Percentiles rank a stretch among this genome's conserved stretches.
Conservation (phyloP, 2,797 vertebrate species). For the Selene dorsalis region DNA sequence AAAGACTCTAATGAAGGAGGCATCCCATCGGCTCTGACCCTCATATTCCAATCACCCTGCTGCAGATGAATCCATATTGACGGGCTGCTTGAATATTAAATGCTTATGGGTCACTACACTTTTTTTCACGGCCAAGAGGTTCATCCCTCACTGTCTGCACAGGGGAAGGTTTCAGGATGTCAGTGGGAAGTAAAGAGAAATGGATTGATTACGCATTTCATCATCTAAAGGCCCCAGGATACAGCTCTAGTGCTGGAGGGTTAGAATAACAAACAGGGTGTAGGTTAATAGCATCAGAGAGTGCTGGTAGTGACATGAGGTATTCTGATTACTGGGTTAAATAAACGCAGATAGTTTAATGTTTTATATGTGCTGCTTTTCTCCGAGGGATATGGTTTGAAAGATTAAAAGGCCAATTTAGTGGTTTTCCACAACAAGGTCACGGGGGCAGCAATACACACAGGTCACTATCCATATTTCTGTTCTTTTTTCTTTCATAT, state of each 20-base stretch:
- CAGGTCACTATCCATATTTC: background rate
- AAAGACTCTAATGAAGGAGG: constrained; percentile 29
- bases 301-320: background rate
- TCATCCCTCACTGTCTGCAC: constrained; percentile 29
- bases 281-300: background rate
- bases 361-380: background rate
- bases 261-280: constrained; percentile 17
- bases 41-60: constrained; percentile 44
- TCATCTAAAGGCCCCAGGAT: background rate
- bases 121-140: constrained; percentile 38
- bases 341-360: background rate
- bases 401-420: background rate
- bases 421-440: background rate
- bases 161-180: constrained; percentile 17
- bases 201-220: constrained; percentile 20
- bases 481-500: background rate
- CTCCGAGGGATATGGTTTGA: background rate
- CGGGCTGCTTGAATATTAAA: constrained; percentile 68
- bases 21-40: constrained; percentile 31
- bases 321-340: constrained; percentile 1
- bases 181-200: constrained; percentile 1
- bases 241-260: background rate
- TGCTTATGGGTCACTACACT: constrained; percentile 49
- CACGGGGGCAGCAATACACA: background rate
- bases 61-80: constrained; percentile 63